Base-by-base conservation (phyloP, 1,140 invertebrate genomes). In the Drosophila gunungcola region DNA sequence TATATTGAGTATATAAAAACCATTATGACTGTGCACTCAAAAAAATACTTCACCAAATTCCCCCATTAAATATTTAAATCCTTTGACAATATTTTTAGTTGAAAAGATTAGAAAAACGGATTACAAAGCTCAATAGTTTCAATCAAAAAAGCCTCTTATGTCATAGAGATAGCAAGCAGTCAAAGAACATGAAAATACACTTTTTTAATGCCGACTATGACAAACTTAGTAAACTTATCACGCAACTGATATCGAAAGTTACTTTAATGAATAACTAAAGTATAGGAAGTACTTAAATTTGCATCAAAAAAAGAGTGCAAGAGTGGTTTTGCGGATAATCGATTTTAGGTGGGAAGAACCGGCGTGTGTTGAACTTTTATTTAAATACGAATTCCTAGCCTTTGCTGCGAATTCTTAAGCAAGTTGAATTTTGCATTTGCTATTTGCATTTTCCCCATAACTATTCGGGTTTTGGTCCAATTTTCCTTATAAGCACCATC, bases 371-470 rank as follows among this genome's bases (percentile, higher is more conserved):
- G 29, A 41, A 39, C 63, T 27, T 34, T 56, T 25, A 43, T 41
- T 36, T 49, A 55, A 45, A 64, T 36, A 16, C n/a, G 11, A 43
- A 29, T 16, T 10, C 41, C 7, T 16, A 27, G 39, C n/a, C 57
- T 36, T 29, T 34, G 42, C n/a, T 29, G 2, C n/a, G 5, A 21
- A 1, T 29, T 42, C 13, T 32, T 41, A 6, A 64, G 12, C 27
- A 63, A 64, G 13, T n/a, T 27, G 32, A 27, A 39, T 65, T 65
- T 12, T 42, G 49, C 9, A 62, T 32, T 48, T 34, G 29, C 3
- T 36, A 56, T 70, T 57, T 70, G 67, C 67, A 70, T 70, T 69
- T 70, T 21, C 32, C 46, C 36, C 34, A 45, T 29, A 45, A 16
- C 9, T 27, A 11, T n/a, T 27, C 27, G 49, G 42, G 49, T 29